A percentile compares a stretch with the other conserved stretches of the same genome.
phyloP scores from a whole-genome alignment of 2,113 vertebrate genomes.

The Parus major region DNA sequence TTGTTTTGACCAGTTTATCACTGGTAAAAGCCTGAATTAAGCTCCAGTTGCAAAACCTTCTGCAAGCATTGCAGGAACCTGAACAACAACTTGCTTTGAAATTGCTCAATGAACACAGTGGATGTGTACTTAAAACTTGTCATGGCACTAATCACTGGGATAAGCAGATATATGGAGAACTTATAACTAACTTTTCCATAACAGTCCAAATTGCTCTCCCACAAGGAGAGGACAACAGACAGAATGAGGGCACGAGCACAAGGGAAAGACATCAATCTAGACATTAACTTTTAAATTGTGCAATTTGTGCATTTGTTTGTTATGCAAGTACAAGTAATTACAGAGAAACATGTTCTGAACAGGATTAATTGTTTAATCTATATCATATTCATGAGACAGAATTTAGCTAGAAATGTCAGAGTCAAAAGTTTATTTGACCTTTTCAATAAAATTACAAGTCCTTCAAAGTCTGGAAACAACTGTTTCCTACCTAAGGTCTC shows the following conservation, averaged over 20 bases:
- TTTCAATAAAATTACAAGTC: neutral
- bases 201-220: neutral
- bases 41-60: conserved; percentile 34
- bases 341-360: neutral
- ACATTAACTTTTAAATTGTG: neutral
- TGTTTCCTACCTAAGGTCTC: neutral
- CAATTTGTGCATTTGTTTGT: neutral
- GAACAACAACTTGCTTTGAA: neutral
- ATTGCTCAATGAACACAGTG: conserved; percentile 3
- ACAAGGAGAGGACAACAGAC: neutral
- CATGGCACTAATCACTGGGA: neutral
- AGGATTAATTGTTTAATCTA: neutral
- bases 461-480: neutral
- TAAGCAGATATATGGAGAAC: neutral
- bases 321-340: neutral
- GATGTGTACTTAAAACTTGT: neutral
- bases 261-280: neutral
- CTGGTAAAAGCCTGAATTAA: conserved; percentile 5
- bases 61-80: neutral
- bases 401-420: neutral
- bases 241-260: neutral
- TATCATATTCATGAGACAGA: neutral
- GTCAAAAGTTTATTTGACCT: neutral
- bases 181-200: neutral
- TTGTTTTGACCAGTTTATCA: neutral